Percentiles rank a stretch among this genome's conserved stretches.
Evolutionary conservation across 1,140 invertebrate genomes (phyloP).

Genomic region (Aradophagus sp.): DNA sequence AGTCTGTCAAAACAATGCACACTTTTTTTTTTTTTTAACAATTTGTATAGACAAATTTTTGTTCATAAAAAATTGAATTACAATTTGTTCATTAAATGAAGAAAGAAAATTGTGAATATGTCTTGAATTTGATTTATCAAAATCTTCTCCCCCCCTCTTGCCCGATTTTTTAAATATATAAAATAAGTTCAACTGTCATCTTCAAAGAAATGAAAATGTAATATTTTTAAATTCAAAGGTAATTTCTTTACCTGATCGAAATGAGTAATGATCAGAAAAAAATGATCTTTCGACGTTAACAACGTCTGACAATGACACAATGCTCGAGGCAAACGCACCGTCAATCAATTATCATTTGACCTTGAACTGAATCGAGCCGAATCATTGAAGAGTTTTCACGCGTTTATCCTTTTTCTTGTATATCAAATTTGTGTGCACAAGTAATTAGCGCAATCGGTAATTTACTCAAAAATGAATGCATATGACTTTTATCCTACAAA

Average conservation of each 20-base stretch:
- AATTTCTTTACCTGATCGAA: neutral
- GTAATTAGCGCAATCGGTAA: too few species aligned
- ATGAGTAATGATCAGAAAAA: neutral
- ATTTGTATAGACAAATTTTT: neutral
- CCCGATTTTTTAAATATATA: neutral
- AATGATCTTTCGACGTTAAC: constrained; percentile 1
- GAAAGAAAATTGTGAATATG: too few species aligned
- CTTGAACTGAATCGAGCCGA: constrained; percentile 42
- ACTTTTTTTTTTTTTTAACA: too few species aligned
- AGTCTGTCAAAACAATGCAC: neutral
- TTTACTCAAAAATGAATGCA: too few species aligned
- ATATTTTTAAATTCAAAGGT: neutral
- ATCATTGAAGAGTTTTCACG: constrained; percentile 13
- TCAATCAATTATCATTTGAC: constrained; percentile 33
- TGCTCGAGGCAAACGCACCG: constrained; percentile 38
- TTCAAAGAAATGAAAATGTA: too few species aligned
- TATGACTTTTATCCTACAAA: too few species aligned
- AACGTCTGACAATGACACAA: constrained; percentile 54
- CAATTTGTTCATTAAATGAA: too few species aligned
- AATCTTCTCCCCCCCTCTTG: too few species aligned
- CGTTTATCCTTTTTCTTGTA: neutral
- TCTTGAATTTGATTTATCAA: too few species aligned
- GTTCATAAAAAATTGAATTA: neutral
- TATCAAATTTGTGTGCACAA: too few species aligned
- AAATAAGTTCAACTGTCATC: too few species aligned